Evolutionary conservation across 37 sponge, comb jelly and placozoan species (phyloP).

Genomic region (Chondrilla cf. caribensis): DNA sequence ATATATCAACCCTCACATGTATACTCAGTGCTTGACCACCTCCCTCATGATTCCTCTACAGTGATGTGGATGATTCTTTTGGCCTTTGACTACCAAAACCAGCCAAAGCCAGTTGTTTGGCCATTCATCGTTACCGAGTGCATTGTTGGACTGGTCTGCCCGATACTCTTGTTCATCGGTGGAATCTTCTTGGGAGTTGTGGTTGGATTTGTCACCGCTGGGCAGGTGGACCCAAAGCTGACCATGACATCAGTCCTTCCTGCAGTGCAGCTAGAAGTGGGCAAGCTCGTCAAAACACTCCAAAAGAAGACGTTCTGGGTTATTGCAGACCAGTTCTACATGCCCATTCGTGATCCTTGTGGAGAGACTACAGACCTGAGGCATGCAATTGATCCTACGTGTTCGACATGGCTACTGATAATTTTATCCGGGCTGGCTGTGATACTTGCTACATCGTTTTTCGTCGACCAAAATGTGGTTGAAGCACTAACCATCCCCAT

Average conservation of each 20-base stretch:
- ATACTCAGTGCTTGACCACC: not conserved
- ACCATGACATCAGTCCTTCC: slow-evolving; percentile 31
- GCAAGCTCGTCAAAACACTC: not conserved
- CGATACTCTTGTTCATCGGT: slow-evolving; percentile 28
- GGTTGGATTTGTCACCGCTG: slow-evolving; percentile 48
- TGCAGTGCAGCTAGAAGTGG: slow-evolving; percentile 29
- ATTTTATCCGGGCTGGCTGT: slow-evolving; percentile 21
- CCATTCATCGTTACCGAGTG: slow-evolving; percentile 50
- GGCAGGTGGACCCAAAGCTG: slow-evolving; percentile 30
- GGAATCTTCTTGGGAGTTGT: slow-evolving; percentile 32
- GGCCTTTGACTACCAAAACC: slow-evolving; percentile 12
- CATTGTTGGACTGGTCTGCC: slow-evolving; percentile 38
- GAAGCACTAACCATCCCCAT: not conserved
- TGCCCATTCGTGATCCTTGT: slow-evolving; percentile 16
- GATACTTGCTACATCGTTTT: slow-evolving; percentile 34
- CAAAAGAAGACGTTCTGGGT: slow-evolving; percentile 42
- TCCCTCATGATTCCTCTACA: too few species aligned
- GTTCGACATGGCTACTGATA: slow-evolving; percentile 38
- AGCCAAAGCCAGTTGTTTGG: slow-evolving; percentile 1
- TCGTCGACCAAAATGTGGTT: slow-evolving; percentile 30
- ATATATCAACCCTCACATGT: too few species aligned
- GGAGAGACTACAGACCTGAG: not conserved
- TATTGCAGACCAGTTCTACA: slow-evolving; percentile 43
- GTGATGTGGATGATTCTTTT: slow-evolving; percentile 67
- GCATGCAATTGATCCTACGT: not conserved